Percentiles rank a stretch among this genome's conserved stretches.
Evolutionary conservation across 2,113 vertebrate genomes (phyloP).

Genomic region (Equus quagga): DNA sequence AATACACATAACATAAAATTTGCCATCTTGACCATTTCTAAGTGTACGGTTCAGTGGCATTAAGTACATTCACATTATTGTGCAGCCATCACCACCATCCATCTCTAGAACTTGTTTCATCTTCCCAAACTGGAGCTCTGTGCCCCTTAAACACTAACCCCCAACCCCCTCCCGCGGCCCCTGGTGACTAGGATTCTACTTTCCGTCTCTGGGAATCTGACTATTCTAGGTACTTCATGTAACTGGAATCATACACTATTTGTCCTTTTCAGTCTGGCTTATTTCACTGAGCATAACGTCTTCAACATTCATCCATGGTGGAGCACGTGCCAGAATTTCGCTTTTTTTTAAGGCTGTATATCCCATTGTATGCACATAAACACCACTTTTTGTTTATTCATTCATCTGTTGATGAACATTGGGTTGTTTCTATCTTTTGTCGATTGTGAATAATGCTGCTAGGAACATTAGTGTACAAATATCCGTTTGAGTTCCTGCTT

Average conservation of each 20-base stretch:
- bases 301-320: rapidly evolving
- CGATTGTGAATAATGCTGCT: neutral
- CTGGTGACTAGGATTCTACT: rapidly evolving
- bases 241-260: rapidly evolving
- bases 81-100: rapidly evolving
- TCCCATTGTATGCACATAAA: rapidly evolving
- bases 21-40: rapidly evolving
- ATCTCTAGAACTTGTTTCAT: rapidly evolving
- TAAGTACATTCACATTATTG: rapidly evolving
- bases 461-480: rapidly evolving
- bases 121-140: neutral
- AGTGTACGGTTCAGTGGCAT: rapidly evolving
- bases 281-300: rapidly evolving
- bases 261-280: neutral
- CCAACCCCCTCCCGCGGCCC: rapidly evolving
- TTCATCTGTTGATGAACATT: rapidly evolving
- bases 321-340: rapidly evolving
- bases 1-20: rapidly evolving
- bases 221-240: no score
- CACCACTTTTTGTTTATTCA: rapidly evolving
- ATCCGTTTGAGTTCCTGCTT: neutral
- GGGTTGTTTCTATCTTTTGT: no score
- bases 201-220: neutral
- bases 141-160: rapidly evolving
- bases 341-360: neutral